Base-by-base conservation (phyloP, 2,888 invertebrate species). In the Spicauda simplicius region DNA sequence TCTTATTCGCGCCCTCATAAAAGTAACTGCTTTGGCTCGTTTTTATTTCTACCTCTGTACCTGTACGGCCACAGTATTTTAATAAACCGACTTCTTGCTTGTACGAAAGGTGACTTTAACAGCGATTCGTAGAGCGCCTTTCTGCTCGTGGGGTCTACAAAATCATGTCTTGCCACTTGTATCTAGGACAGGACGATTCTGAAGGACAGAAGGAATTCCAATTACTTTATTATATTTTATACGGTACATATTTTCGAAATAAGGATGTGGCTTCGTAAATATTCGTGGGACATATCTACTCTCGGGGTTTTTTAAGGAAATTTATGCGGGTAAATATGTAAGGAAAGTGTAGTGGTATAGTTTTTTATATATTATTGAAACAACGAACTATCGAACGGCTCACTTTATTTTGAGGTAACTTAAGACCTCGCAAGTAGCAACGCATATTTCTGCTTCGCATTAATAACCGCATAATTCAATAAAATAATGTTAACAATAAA, bases 1-100 rank as follows among this genome's bases (percentile, higher is more conserved):
- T 92, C 92, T 93, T 93, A 92, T 93, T 93, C 93, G 90, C 93
- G 93, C 92, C 91, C 93, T 92, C 93, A 92, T 93, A 93, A 92
- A 93, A 91, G 93, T 92, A 92, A 93, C 93, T 91, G 91, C 91
- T 90, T 91, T 86, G 90, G 82, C 87, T 90, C 90, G 90, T 92
- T 92, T 93, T 92, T 92, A 92, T 93, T 91, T 91, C 91, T 87
- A 84, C 89, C 86, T 85, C 87, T 87, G 84, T 92, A 91, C 91
- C 91, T 91, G 91, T 86, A 90, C 91, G 89, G 90, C 89, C 91
- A 84, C 91, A 91, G 91, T 92, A 91, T 92, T 92, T 92, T 93
- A 92, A 92, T 92, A 92, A 92, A 91, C 91, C 85, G 74, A 74
- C 81, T 71, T 67, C 18, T 53, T 4, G 12, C 50, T 48, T 74